Conservation (phyloP, 2,113 vertebrate species). For the Macroglossus sobrinus region DNA sequence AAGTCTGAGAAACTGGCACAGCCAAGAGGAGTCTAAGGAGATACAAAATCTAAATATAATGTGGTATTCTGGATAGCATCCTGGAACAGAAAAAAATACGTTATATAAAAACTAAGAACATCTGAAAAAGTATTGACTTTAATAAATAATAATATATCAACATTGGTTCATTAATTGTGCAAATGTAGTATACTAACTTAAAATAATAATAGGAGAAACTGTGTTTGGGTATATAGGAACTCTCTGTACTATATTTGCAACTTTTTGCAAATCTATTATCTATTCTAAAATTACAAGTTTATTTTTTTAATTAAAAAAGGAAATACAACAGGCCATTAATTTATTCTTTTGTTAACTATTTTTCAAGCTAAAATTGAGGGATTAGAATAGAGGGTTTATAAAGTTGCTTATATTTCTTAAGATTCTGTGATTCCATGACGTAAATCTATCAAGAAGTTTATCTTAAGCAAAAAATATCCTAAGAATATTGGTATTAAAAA, state of each 20-base stretch:
- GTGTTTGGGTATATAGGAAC: neutral
- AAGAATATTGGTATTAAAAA: neutral
- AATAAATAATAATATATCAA: neutral
- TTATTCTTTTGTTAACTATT: slow-evolving; percentile 20
- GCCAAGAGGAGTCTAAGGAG: neutral
- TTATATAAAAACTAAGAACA: neutral
- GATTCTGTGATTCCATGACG: neutral
- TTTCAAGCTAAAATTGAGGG: neutral
- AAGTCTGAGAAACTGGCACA: neutral
- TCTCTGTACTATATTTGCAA: neutral
- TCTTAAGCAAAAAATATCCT: neutral
- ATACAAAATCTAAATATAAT: neutral
- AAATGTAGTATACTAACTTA: neutral
- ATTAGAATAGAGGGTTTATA: neutral
- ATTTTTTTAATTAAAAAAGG: neutral
- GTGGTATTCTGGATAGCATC: neutral
- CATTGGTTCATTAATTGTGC: neutral
- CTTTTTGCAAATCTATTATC: neutral
- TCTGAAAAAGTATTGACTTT: neutral
- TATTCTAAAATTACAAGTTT: neutral
- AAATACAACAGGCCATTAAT: neutral
- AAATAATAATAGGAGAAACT: neutral
- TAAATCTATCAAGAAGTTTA: slow-evolving; percentile 25
- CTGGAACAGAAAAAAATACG: neutral
- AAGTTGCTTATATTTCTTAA: neutral